Conservation (phyloP, 2,113 vertebrate genomes). For the Spilogale gracilis region DNA sequence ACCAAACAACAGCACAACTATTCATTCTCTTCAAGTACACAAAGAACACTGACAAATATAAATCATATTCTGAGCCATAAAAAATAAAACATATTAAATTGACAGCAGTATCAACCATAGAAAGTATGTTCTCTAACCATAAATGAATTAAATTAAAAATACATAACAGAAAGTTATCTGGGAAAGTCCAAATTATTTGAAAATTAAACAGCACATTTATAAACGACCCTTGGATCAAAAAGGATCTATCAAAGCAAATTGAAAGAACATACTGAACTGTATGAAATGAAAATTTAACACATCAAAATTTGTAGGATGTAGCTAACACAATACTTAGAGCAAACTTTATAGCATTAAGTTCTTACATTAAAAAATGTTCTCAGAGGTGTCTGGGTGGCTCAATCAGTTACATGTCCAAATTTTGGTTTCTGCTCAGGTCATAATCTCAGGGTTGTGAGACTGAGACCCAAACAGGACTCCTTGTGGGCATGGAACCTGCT, state of each 20-base stretch:
- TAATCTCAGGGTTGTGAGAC: neutral
- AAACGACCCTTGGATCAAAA: neutral
- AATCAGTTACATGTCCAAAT: neutral
- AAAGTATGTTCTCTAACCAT: neutral
- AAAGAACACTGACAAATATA: neutral
- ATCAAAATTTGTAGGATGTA: neutral
- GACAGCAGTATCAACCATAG: neutral
- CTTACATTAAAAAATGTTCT: neutral
- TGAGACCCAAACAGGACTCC: neutral
- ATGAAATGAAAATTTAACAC: neutral
- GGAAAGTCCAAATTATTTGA: neutral
- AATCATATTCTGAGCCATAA: neutral
- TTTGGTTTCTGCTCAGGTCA: neutral
- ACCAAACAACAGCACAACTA: neutral
- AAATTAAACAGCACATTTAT: neutral
- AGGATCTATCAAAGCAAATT: neutral
- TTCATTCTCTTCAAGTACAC: neutral
- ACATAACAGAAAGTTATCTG: neutral
- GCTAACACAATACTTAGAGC: neutral
- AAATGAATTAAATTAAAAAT: constrained; percentile 28
- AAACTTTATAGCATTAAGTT: neutral
- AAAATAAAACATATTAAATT: neutral
- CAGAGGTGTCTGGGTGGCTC: neutral
- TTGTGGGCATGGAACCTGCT: neutral
- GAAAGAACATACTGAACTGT: neutral